Evolutionary conservation across 2,888 invertebrate genomes (phyloP).

Genomic region (Agelastica alni): DNA sequence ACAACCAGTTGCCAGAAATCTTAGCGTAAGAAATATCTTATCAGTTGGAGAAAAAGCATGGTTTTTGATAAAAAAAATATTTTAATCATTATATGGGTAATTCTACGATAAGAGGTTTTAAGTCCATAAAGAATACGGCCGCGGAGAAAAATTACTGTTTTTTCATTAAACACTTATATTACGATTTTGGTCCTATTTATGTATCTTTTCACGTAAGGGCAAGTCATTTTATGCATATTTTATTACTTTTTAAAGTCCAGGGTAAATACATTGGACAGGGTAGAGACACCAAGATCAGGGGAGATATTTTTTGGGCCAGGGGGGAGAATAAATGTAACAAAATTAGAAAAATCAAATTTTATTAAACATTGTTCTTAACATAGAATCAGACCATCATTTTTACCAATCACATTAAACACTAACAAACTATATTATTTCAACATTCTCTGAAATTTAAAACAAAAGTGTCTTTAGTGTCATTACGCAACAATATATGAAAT

Average conservation of each 20-base stretch:
- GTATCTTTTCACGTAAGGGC: background rate
- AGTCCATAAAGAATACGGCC: background rate
- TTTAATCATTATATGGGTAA: background rate
- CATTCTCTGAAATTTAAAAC: background rate
- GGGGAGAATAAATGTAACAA: background rate
- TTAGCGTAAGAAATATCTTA: too few relatives aligned
- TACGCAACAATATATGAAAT: background rate
- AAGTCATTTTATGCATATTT: slow-evolving; percentile 1
- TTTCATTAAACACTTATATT: background rate
- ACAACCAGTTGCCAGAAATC: too few relatives aligned
- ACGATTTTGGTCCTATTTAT: background rate
- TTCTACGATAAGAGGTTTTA: background rate
- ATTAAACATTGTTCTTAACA: background rate
- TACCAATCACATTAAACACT: slow-evolving; percentile 1
- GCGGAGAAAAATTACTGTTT: background rate
- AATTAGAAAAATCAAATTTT: background rate
- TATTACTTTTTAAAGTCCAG: background rate
- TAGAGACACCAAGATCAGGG: background rate
- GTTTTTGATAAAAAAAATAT: too few relatives aligned
- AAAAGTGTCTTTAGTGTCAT: background rate
- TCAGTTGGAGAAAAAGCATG: too few relatives aligned
- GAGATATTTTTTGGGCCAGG: background rate
- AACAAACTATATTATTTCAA: background rate
- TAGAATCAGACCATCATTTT: slow-evolving; percentile 1
- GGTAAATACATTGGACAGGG: background rate